These are phyloP conservation scores for Nomada ruficornis DNA, from an alignment of 2,888 invertebrate species.

Conservation along the genomic window DNA sequence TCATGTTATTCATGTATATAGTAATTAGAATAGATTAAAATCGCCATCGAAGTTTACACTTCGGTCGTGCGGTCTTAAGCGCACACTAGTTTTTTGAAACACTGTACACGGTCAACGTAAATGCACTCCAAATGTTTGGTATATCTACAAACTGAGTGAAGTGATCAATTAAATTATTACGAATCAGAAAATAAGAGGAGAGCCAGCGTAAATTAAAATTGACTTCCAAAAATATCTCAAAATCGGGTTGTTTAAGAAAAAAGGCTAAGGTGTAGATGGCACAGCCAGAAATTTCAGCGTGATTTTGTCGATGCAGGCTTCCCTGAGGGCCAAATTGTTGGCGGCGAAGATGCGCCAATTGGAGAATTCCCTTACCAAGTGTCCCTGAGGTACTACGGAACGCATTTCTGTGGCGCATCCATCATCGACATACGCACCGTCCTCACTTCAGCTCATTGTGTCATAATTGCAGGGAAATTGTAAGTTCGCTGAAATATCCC, in stretches of 20 bases:
- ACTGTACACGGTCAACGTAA: not conserved
- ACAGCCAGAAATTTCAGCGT: not conserved
- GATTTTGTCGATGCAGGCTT: constrained; percentile 39
- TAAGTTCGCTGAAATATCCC: constrained; percentile 63
- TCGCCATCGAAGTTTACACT: too few relatives aligned
- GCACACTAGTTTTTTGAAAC: not conserved
- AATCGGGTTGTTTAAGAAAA: not conserved
- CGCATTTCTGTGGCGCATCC: constrained; percentile 87
- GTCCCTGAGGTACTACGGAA: constrained; percentile 83
- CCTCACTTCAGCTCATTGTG: constrained; percentile 86
- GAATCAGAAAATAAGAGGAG: too few relatives aligned
- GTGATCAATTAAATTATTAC: too few relatives aligned
- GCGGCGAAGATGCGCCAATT: constrained; percentile 85
- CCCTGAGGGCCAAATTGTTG: constrained; percentile 75
- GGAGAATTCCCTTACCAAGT: constrained; percentile 86
- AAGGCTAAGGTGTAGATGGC: not conserved
- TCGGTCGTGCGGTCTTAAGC: too few relatives aligned
- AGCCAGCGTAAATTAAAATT: too few relatives aligned
- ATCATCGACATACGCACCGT: constrained; percentile 85
- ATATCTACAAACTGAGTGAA: too few relatives aligned
- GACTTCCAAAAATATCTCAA: too few relatives aligned
- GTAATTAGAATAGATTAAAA: too few relatives aligned
- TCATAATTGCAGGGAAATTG: too few relatives aligned
- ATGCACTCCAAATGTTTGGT: too few relatives aligned
- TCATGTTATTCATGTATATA: too few relatives aligned